phyloP scores from a whole-genome alignment of 2,113 vertebrate species.

The Vicugna pacos region DNA sequence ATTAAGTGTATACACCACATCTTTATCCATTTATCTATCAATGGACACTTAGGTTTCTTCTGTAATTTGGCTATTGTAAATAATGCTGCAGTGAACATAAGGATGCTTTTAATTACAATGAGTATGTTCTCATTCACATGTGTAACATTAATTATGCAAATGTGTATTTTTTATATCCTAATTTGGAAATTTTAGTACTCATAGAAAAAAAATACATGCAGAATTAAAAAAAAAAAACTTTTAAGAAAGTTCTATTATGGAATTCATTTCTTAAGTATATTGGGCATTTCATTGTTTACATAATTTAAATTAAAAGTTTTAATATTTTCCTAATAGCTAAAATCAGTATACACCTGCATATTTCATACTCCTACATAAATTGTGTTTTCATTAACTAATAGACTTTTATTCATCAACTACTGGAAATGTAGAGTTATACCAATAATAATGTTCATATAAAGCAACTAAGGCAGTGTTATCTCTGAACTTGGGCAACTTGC shows the following conservation, averaged over 20 bases:
- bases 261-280: background rate
- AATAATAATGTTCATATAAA: background rate
- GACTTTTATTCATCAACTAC: background rate
- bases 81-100: background rate
- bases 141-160: background rate
- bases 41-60: background rate
- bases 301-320: background rate
- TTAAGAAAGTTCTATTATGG: background rate
- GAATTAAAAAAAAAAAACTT: background rate
- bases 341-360: background rate
- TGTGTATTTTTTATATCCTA: background rate
- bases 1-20: background rate
- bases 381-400: background rate
- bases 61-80: background rate
- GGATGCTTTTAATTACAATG: background rate
- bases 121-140: constrained; percentile 42
- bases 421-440: background rate
- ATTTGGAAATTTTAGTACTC: background rate
- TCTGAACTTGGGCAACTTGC: background rate
- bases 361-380: background rate
- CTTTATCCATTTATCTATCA: background rate
- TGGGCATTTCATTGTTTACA: background rate
- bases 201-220: background rate
- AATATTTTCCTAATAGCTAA: background rate
- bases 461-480: background rate